phyloP scores from a whole-genome alignment of 2,113 vertebrate genomes.

The Microcebus lehilahytsara region DNA sequence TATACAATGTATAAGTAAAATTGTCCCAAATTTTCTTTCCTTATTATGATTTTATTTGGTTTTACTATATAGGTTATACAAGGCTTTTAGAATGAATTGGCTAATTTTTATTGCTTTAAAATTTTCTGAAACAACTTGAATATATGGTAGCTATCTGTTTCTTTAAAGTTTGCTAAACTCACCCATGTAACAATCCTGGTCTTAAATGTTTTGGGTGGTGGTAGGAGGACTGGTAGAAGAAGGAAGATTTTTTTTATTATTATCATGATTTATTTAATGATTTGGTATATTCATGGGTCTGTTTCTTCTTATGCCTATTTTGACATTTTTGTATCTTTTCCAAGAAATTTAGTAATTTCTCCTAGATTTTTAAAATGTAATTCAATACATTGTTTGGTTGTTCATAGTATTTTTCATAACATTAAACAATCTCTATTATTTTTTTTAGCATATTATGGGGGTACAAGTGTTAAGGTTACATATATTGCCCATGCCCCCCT shows the following conservation, averaged over 20 bases:
- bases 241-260: not conserved
- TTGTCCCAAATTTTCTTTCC: not conserved
- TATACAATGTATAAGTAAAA: not conserved
- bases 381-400: not conserved
- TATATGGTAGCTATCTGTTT: not conserved
- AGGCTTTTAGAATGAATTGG: not conserved
- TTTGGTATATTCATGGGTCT: not conserved
- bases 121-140: slow-evolving; percentile 4
- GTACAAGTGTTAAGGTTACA: too few relatives aligned
- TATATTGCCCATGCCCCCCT: too few relatives aligned
- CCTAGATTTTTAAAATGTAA: not conserved
- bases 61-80: not conserved
- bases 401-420: not conserved
- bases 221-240: not conserved
- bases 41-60: not conserved
- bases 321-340: not conserved
- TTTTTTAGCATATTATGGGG: not conserved
- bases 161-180: not conserved
- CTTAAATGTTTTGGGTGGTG: not conserved
- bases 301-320: slow-evolving; percentile 11
- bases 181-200: not conserved
- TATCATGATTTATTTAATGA: not conserved
- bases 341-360: not conserved
- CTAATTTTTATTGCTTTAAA: not conserved
- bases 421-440: not conserved